These are phyloP conservation scores for Cephalopachus bancanus DNA, from an alignment of 2,797 vertebrate species.

Conservation along the genomic window DNA sequence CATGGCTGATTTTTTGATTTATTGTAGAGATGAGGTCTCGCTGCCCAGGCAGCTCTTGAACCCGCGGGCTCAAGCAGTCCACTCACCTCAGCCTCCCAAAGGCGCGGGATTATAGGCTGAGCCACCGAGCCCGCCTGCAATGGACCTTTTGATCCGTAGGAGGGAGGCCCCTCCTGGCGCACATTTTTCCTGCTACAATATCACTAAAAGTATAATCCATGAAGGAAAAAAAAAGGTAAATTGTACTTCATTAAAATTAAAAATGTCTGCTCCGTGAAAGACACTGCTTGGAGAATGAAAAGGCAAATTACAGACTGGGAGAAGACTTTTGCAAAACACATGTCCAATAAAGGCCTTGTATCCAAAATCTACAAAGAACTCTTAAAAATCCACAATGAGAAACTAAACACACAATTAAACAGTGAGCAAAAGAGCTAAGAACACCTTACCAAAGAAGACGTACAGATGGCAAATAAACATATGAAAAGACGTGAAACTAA, in stretches of 20 bases:
- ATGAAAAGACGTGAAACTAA: not conserved
- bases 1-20: no score
- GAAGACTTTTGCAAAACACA: not conserved
- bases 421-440: not conserved
- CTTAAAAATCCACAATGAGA: not conserved
- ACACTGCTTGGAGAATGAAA: not conserved
- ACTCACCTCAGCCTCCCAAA: no score
- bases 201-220: not conserved
- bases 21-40: no score
- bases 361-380: not conserved
- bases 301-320: not conserved
- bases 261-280: not conserved
- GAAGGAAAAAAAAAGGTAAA: not conserved
- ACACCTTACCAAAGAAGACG: not conserved
- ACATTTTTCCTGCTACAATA: no score
- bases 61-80: no score
- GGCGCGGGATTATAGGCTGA: no score
- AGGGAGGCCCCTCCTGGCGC: no score
- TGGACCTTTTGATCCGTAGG: no score
- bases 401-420: slow-evolving; percentile 7
- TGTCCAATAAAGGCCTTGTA: not conserved
- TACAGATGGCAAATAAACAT: not conserved
- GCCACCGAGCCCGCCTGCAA: no score
- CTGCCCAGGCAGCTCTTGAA: no score
- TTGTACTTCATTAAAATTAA: slow-evolving; percentile 26